Base-by-base conservation (phyloP, 2,113 vertebrate genomes). In the Grallaria varia region DNA sequence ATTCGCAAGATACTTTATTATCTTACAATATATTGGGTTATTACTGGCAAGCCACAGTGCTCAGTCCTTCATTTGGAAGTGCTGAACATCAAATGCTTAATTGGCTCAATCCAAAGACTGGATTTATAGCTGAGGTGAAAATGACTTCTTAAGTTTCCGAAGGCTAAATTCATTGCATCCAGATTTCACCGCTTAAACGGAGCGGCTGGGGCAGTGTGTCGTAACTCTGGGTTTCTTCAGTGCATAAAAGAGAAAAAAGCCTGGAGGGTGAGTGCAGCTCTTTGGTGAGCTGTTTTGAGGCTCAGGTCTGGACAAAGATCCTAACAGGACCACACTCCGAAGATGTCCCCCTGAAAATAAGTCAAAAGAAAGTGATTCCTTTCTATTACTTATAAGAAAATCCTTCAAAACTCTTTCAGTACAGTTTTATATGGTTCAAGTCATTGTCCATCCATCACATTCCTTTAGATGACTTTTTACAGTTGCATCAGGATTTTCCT, bases 41-140 rank as follows among this genome's bases (percentile, higher is more conserved):
- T 71, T 89, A 80, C 62, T 84, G 84, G 74, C 27, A 75, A 72
- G 44, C 25, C 40, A 62, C 35, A 39, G 37, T n/a, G n/a, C 42
- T 87, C 64, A 73, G 63, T 69, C 31, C 86, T 87, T 87, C 47
- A n/a, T 67, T 74, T 89, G 47, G 16, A 91, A 14, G 1, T 27
- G 25, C 16, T 64, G 23, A 75, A 84, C 33, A 68, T 84, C 60
- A 75, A 78, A 68, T 44, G 37, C 44, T 73, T 87, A 75, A 85
- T 13, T 87, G 78, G 55, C 56, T 93, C 74, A 81, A 9, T 74
- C 58, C 16, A 55, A 84, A 75, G 35, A 42, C 23, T 78, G 56
- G 47, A 63, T 93, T 93, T 89, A 59, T 81, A 81, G 47, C 73
- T 91, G 60, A 94, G n/a, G 56, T 82, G 80, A 69, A 93, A 96